A percentile compares a stretch with the other conserved stretches of the same genome.
phyloP scores from a whole-genome alignment of 2,113 vertebrate genomes.

The Paramormyrops kingsleyae region DNA sequence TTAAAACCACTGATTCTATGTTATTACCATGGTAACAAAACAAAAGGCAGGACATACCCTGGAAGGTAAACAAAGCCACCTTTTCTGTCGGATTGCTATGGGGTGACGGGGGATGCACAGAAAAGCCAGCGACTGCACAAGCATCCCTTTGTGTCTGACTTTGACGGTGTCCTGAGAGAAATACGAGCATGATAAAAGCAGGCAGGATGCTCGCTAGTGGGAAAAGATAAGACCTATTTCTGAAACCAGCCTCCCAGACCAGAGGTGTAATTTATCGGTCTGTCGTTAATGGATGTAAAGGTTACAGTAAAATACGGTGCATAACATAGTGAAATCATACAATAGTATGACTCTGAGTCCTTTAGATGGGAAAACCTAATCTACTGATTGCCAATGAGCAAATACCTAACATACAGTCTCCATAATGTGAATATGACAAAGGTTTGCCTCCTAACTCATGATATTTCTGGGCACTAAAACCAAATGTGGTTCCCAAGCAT shows the following conservation, averaged over 20 bases:
- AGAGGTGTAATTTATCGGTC: not conserved
- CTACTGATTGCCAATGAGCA: not conserved
- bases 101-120: not conserved
- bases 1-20: not conserved
- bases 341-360: not conserved
- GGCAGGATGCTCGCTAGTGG: not conserved
- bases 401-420: not conserved
- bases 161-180: not conserved
- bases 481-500: not conserved
- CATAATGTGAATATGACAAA: not conserved
- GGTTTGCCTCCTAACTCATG: not conserved
- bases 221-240: slow-evolving; percentile 11
- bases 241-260: not conserved
- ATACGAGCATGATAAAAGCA: not conserved
- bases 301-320: not conserved
- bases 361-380: not conserved
- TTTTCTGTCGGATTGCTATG: not conserved
- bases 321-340: not conserved
- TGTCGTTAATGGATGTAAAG: not conserved
- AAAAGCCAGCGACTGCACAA: not conserved
- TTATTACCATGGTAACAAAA: not conserved
- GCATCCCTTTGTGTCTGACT: not conserved
- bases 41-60: not conserved
- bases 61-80: not conserved
- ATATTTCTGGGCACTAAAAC: not conserved